Base-by-base conservation (phyloP, 2,113 vertebrate genomes). In the Oncorhynchus clarkii region DNA sequence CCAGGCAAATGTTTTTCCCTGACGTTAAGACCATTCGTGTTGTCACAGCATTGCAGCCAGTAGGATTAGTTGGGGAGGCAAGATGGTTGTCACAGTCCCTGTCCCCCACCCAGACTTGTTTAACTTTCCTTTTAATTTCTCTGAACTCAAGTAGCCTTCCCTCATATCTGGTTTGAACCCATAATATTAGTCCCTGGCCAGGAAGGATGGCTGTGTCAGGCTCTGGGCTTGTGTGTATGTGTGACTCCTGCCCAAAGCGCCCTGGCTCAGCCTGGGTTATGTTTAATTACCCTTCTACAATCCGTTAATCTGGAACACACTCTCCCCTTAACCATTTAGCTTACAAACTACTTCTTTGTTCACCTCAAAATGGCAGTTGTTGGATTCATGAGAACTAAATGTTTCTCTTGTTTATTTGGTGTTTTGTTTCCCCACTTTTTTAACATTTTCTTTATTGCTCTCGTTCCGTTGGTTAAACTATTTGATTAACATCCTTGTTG, bases 101-200 rank as follows among this genome's bases (percentile, higher is more conserved):
- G 39, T 45, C 9, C 39, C 11, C 39, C 39, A 11, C 39, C 39
- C 8, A 45, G 39, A 18, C 11, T 18, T 64, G 26, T 64, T 64
- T 1, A 1, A 12, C 62, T 14, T 54, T 14, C 16, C 51, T 54
- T 51, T 16, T 16, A 18, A 5, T 16, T 54, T 59, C 27, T n/a
- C 31, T 70, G 57, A 31, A 51, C 67, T 80, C 1, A 7, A 45
- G 71, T 77, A 80, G 71, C 74, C n/a, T 27, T 45, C 54, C 11
- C 66, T 2, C 70, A 2, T 8, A 0, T 54, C 62, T 34, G 45
- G 13, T 73, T 49, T 59, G n/a, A 60, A 80, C 9, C 45, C 31
- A 29, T 13, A 75, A 82, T 70, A 77, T 51, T n/a, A 70, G 49
- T 16, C 2, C 9, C 66, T 5, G 14, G 13, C 26, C 65, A 51